Evolutionary conservation across 1,140 invertebrate genomes (phyloP), one percentile per base, ranked within the genome.

Genomic region (Eupeodes corollae): DNA sequence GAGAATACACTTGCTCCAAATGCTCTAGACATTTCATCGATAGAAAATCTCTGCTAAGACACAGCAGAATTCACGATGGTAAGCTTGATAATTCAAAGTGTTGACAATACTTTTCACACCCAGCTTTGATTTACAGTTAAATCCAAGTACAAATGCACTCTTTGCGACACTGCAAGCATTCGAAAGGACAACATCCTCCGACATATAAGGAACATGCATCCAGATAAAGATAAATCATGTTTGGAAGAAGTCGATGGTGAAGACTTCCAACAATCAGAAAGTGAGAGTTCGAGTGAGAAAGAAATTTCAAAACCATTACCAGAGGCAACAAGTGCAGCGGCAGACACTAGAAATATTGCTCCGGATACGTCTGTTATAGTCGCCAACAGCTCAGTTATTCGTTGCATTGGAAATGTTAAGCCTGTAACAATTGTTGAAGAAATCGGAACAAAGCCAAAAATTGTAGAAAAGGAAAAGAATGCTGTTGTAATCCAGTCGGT

Each of bases 131-230:
- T 66, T 69, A n/a, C 57, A 72, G 73, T 75, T 50, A 70, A 66
- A 10, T 73, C 76, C 46, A 71, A 72, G 0, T 82, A 72, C 53
- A 71, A 72, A 11, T 83, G 80, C 60, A 71, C 68, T 38, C 63
- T 77, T 9, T 82, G 80, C 56, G 68, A 72, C 5, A 73, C 73
- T 1, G 70, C 64, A 2, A 80, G 80, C 50, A 61, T 74, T 39
- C 67, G 79, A 11, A 80, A 79, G 54, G 79, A 82, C 53, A 82
- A 82, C 50, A 65, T 82, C 45, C 70, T 75, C 19, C 66, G 80
- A 0, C 80, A 82, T 61, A 69, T 81, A 19, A 74, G 76, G 35
- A 78, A 79, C 51, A 76, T 79, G 30, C 80, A 82, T 58, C 76
- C 76, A 3, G 73, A 71, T 5, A 56, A 40, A 6, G 16, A 49